Conservation (phyloP, 2,113 vertebrate species). For the Brachyhypopomus occidentalis region DNA sequence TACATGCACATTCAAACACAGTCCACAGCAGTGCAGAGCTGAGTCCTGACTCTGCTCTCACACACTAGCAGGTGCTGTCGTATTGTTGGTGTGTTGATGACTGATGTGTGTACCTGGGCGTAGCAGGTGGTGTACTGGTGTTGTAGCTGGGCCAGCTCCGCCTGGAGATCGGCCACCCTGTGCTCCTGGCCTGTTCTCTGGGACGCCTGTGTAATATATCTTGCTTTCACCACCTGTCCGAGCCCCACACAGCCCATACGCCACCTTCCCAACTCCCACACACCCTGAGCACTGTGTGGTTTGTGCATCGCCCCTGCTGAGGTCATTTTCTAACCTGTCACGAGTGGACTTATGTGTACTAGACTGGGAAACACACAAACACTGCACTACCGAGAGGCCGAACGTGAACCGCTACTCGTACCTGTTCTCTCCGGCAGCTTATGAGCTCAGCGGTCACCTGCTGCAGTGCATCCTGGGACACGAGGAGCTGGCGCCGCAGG, state of each 20-base stretch:
- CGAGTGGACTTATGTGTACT: no score
- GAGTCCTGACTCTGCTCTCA: no score
- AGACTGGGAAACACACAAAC: no score
- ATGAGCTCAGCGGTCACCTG: slow-evolving; percentile 43
- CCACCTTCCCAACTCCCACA: no score
- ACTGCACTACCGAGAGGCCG: no score
- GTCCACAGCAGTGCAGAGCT: no score
- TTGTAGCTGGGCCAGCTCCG: slow-evolving; percentile 46
- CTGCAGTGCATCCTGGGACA: slow-evolving; percentile 57
- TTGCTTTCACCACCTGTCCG: neutral
- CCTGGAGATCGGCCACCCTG: slow-evolving; percentile 36
- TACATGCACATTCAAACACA: slow-evolving; percentile 28
- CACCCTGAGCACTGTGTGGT: no score
- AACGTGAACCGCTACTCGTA: no score
- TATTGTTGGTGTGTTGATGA: neutral
- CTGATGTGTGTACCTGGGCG: slow-evolving; percentile 46
- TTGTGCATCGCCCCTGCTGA: no score
- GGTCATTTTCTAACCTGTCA: no score
- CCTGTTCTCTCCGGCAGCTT: slow-evolving; percentile 46
- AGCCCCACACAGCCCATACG: no score
- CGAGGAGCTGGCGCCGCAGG: slow-evolving; percentile 43
- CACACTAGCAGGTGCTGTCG: no score
- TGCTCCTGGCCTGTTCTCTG: slow-evolving; percentile 35
- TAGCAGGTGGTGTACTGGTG: slow-evolving; percentile 58
- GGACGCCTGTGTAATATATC: slow-evolving; percentile 11